phyloP scores from a whole-genome alignment of 2,888 invertebrate genomes.

The Diadegma fenestrale region DNA sequence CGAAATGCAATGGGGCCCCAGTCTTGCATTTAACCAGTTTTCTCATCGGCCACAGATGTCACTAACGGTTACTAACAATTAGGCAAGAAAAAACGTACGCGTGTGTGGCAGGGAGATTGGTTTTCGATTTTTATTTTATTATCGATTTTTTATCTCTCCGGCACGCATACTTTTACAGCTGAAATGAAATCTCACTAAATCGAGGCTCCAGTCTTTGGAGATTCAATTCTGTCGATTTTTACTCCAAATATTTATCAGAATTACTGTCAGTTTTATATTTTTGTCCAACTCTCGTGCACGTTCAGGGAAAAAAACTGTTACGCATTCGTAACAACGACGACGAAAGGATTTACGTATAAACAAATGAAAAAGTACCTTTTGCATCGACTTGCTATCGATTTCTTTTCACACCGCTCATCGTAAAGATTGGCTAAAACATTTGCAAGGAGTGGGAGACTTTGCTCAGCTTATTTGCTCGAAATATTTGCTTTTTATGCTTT shows the following conservation, averaged over 20 bases:
- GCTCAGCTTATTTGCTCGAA: not conserved
- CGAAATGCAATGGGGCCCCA: not conserved
- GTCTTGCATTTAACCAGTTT: not conserved
- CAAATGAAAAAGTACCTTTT: not conserved
- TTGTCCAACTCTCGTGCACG: not conserved
- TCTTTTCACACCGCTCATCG: not conserved
- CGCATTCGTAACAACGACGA: not conserved
- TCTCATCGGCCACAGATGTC: constrained; percentile 1
- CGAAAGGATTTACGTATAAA: not conserved
- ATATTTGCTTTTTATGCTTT: not conserved
- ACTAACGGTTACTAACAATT: constrained; percentile 13
- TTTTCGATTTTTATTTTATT: not conserved
- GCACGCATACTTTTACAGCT: not conserved
- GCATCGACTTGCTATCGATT: not conserved
- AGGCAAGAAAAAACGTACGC: not conserved
- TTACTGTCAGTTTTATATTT: not conserved
- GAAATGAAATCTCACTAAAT: not conserved
- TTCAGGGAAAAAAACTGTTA: not conserved
- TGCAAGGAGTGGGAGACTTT: not conserved
- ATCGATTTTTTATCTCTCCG: not conserved
- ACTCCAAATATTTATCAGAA: not conserved
- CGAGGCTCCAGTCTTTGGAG: not conserved
- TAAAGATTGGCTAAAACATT: not conserved
- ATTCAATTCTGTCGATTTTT: not conserved
- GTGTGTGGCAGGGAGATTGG: not conserved